Evolutionary conservation across 2,888 invertebrate genomes (phyloP).

Genomic region (Agrochola macilenta): DNA sequence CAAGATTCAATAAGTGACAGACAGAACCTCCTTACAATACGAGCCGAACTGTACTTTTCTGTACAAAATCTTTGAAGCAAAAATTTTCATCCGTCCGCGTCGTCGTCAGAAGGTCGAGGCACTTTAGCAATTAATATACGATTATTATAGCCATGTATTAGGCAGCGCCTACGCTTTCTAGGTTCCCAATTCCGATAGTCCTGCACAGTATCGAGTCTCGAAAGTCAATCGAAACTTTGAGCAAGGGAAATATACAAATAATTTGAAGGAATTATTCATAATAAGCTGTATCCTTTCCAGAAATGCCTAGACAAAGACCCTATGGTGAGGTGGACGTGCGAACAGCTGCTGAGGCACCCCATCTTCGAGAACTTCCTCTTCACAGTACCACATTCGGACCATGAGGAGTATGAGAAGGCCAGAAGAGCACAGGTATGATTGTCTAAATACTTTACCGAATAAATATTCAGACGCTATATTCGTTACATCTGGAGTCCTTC

Average conservation of each 20-base stretch:
- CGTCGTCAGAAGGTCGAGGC: not conserved
- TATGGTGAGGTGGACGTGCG: conserved; percentile 96
- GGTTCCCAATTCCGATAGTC: not conserved
- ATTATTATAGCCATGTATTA: too few species aligned
- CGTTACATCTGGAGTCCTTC: not conserved
- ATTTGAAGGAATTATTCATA: not conserved
- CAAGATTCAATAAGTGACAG: not conserved
- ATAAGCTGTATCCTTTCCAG: conserved; percentile 85
- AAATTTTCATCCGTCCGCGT: not conserved
- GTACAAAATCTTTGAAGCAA: not conserved
- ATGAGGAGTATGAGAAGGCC: conserved; percentile 90
- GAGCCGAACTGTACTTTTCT: not conserved
- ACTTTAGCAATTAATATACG: not conserved
- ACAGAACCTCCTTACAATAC: not conserved
- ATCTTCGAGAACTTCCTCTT: conserved; percentile 97
- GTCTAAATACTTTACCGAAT: not conserved
- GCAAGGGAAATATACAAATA: not conserved
- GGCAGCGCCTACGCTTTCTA: not conserved
- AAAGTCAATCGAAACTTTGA: not conserved
- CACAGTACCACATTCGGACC: conserved; percentile 94
- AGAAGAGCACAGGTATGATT: conserved; percentile 83
- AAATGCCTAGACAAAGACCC: conserved; percentile 99
- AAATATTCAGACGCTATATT: not conserved
- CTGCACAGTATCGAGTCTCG: not conserved
- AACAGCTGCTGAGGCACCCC: conserved; percentile 96